Evolutionary conservation across 35 echinoderm and acorn worm species (phyloP), one percentile per base, ranked within the genome.

Genomic region (Ophioderma brevispina): DNA sequence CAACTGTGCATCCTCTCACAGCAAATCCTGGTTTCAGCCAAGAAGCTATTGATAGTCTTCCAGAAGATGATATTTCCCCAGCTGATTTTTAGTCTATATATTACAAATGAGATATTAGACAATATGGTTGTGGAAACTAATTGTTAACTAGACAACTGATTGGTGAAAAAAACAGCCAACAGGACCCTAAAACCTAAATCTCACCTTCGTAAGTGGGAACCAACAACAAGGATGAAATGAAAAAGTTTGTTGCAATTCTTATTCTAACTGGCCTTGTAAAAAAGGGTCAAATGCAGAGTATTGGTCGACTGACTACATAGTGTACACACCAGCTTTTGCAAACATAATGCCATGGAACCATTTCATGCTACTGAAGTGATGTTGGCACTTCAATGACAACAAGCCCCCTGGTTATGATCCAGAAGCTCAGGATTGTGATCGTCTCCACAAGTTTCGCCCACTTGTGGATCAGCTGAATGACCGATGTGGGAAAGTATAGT

Each of bases 121-220:
- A 64, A 88, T 88, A 79, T 88, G 79, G 86, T 88, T 28, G 11
- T 8, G 17, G 75, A 90, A 55, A 82, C 88, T 13, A 90, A 90
- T 55, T 0, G 42, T 31, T 90, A 30, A 78, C 88, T 49, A 19
- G 80, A 39, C 88, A 90, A 49, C 77, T 81, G 37, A 82, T 90
- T 36, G 39, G 56, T 5, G 50, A 78, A 78, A 81, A 82, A 90
- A 39, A 35, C 18, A 55, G 38, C 38, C 5, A n/a, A 5, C 5
- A 42, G 82, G 55, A 84, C 82, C 25, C 32, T 84, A 32, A 55
- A 43, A 55, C 17, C 23, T 1, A 46, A 56, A 5, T 84, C 82
- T n/a, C 38, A 42, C 46, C 32, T 84, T 17, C 43, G 33, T 52
- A 46, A 55, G 31, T 84, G 38, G 38, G 21, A 84, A 84, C 82